Conservation (phyloP, 2,888 invertebrate species). For the Arenicola marina region DNA sequence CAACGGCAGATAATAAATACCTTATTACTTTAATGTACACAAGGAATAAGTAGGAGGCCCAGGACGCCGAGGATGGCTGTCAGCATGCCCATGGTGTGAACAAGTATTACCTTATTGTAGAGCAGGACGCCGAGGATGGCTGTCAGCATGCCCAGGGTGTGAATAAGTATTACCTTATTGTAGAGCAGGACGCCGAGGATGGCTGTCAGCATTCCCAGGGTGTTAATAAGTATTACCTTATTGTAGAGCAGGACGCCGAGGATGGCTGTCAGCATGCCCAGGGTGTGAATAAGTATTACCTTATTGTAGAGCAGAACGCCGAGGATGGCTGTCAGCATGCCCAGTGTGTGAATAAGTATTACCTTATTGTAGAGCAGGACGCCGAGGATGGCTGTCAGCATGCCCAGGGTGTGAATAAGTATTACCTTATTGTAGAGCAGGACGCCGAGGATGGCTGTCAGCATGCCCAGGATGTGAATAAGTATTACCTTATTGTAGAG, state of each 20-base stretch:
- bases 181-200: constrained; percentile 87
- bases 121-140: constrained; percentile 87
- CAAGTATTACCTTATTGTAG: constrained; percentile 86
- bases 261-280: constrained; percentile 89
- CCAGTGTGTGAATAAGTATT: too few species aligned
- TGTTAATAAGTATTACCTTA: constrained; percentile 78
- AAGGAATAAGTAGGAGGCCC: too few species aligned
- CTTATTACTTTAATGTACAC: too few species aligned
- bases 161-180: constrained; percentile 69
- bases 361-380: constrained; percentile 88
- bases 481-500: constrained; percentile 77
- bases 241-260: constrained; percentile 90
- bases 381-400: constrained; percentile 86
- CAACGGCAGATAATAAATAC: too few species aligned
- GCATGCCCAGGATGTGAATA: constrained; percentile 73
- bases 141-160: constrained; percentile 78
- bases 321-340: constrained; percentile 81
- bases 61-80: not conserved
- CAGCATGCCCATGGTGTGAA: too few species aligned
- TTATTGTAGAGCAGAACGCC: constrained; percentile 92
- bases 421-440: constrained; percentile 88
- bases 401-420: constrained; percentile 86
- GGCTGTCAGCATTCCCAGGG: constrained; percentile 87
- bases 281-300: constrained; percentile 49
- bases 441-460: constrained; percentile 86